A percentile compares a stretch with the other conserved stretches of the same genome.
phyloP scores from a whole-genome alignment of 2,797 vertebrate genomes.

The Syngnathus acus region DNA sequence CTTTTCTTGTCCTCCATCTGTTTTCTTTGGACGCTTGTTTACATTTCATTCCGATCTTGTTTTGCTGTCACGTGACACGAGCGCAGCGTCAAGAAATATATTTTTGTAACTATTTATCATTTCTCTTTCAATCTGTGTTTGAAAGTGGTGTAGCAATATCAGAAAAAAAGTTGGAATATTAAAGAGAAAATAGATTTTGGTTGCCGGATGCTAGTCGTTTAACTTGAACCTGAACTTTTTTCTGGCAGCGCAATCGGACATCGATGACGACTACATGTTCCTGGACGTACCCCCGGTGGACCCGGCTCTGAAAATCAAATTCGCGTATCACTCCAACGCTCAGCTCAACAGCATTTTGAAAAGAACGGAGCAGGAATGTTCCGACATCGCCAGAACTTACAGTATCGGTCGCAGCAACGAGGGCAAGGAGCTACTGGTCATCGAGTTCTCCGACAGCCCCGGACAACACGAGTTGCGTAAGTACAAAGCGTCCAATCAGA shows the following conservation, averaged over 20 bases:
- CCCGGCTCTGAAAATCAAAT: slow-evolving; percentile 65
- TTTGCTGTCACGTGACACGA: not conserved
- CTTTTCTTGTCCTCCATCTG: not conserved
- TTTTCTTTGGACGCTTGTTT: not conserved
- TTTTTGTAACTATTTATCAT: no score
- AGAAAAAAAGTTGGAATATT: no score
- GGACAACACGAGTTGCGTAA: slow-evolving; percentile 86
- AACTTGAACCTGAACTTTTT: not conserved
- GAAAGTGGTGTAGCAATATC: no score
- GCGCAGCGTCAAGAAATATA: not conserved
- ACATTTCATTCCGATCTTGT: not conserved
- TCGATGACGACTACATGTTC: not conserved
- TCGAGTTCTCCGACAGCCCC: slow-evolving; percentile 88
- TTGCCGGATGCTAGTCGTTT: not conserved
- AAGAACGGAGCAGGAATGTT: slow-evolving; percentile 75
- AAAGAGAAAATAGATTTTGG: not conserved
- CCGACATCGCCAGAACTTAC: slow-evolving; percentile 81
- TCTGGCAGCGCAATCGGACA: not conserved
- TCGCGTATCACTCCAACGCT: slow-evolving; percentile 76
- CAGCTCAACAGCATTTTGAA: slow-evolving; percentile 77
- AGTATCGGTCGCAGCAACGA: slow-evolving; percentile 87
- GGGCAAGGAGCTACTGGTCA: slow-evolving; percentile 85
- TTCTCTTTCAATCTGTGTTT: not conserved
- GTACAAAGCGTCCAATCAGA: slow-evolving; percentile 30
- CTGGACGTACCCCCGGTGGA: slow-evolving; percentile 47